phyloP scores from a whole-genome alignment of 2,888 invertebrate genomes.

The Dyspetes luteomarginatus region DNA sequence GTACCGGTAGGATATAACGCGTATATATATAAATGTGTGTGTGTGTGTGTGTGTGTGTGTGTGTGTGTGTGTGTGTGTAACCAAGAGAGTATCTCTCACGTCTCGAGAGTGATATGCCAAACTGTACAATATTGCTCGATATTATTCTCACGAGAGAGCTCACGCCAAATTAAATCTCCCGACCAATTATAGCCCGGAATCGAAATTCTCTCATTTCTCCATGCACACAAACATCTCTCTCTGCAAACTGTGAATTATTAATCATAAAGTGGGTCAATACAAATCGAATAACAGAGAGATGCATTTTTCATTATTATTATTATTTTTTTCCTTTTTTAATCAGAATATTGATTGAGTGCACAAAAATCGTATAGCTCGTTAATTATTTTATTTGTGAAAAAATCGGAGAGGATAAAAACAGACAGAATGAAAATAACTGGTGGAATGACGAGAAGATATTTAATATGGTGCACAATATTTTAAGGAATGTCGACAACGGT shows the following conservation, averaged over 20 bases:
- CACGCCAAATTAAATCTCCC: conserved; percentile 42
- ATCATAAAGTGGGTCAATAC: no score
- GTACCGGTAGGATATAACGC: conserved; percentile 44
- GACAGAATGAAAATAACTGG: background rate
- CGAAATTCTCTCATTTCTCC: background rate
- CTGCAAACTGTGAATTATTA: no score
- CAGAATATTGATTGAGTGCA: no score
- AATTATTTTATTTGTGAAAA: background rate
- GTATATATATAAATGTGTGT: background rate
- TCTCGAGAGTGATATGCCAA: conserved; percentile 43
- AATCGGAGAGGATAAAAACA: background rate
- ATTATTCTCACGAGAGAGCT: conserved; percentile 33
- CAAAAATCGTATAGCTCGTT: background rate
- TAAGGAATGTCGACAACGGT: background rate
- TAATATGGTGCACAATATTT: background rate
- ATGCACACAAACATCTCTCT: background rate
- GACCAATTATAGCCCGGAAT: conserved; percentile 44
- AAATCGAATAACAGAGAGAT: no score
- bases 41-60: background rate
- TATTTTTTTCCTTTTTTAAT: no score
- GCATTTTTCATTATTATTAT: no score
- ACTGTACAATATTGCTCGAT: conserved; percentile 48
- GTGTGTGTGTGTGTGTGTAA: background rate
- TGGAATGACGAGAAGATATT: conserved; percentile 11
- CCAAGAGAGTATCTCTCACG: conserved; percentile 18